Conservation (phyloP, 2,888 invertebrate species). For the Epsilonema sp. region DNA sequence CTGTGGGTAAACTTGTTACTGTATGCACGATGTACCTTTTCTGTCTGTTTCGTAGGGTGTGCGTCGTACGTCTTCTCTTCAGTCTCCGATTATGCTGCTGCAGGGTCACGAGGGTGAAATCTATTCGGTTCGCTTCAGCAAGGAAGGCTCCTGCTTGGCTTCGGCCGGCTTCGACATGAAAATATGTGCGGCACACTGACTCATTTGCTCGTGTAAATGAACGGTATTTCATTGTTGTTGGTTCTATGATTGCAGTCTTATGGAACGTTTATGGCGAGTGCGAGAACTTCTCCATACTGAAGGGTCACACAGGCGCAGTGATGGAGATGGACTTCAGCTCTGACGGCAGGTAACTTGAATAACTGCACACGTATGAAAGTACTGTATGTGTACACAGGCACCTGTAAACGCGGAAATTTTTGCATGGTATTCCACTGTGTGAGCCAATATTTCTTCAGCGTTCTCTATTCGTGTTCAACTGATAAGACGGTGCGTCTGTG, state of each 20-base stretch:
- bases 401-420: too few species aligned
- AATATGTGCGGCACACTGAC: constrained; percentile 49
- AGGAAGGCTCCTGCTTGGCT: constrained; percentile 79
- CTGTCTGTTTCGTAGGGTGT: constrained; percentile 9
- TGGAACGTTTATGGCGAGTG: constrained; percentile 97
- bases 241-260: constrained; percentile 43
- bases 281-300: constrained; percentile 78
- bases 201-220: neutral
- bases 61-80: constrained; percentile 55
- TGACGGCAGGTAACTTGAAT: constrained; percentile 25
- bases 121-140: constrained; percentile 75
- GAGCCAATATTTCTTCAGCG: too few species aligned
- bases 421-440: too few species aligned
- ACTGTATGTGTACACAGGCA: too few species aligned
- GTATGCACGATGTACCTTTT: constrained; percentile 4
- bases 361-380: too few species aligned
- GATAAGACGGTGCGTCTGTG: constrained; percentile 85
- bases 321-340: constrained; percentile 51
- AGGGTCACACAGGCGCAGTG: constrained; percentile 81
- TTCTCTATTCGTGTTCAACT: too few species aligned
- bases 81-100: constrained; percentile 80
- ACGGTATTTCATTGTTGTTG: too few species aligned
- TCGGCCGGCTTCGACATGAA: constrained; percentile 85
- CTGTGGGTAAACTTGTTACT: neutral
- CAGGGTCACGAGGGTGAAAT: constrained; percentile 90